Conservation (phyloP, 2,888 invertebrate species). For the Nebria brevicollis region DNA sequence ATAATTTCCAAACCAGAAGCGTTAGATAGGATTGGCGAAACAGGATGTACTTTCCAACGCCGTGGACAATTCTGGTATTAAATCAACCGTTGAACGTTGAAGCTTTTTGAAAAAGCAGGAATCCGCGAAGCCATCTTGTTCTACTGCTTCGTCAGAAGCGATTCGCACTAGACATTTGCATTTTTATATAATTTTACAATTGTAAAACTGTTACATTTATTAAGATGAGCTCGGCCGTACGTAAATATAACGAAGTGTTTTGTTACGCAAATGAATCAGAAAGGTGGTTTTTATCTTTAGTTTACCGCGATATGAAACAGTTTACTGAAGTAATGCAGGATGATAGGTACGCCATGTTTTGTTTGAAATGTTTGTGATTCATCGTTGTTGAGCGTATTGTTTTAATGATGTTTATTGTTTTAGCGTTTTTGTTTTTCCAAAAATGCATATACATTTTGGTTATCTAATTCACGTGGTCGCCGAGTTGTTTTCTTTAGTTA, state of each 20-base stretch:
- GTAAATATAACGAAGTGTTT: not conserved
- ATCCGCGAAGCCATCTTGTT: no score
- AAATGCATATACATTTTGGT: not conserved
- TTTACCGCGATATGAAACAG: not conserved
- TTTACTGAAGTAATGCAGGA: not conserved
- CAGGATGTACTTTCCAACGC: no score
- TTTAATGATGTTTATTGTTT: not conserved
- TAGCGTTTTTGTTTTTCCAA: not conserved
- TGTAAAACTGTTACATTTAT: not conserved
- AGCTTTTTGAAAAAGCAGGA: no score
- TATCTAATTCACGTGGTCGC: not conserved
- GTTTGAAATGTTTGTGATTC: not conserved
- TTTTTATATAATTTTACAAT: not conserved
- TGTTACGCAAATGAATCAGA: not conserved
- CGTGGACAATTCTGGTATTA: no score
- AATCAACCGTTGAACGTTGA: no score
- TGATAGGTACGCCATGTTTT: not conserved
- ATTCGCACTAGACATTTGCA: not conserved
- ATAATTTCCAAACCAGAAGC: no score
- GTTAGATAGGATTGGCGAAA: no score
- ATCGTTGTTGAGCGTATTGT: not conserved
- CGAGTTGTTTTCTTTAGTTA: not conserved
- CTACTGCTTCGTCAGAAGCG: no score
- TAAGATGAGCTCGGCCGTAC: not conserved
- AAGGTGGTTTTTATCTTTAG: not conserved